phyloP scores from a whole-genome alignment of 2,797 vertebrate species.

The Coregonus sp. region DNA sequence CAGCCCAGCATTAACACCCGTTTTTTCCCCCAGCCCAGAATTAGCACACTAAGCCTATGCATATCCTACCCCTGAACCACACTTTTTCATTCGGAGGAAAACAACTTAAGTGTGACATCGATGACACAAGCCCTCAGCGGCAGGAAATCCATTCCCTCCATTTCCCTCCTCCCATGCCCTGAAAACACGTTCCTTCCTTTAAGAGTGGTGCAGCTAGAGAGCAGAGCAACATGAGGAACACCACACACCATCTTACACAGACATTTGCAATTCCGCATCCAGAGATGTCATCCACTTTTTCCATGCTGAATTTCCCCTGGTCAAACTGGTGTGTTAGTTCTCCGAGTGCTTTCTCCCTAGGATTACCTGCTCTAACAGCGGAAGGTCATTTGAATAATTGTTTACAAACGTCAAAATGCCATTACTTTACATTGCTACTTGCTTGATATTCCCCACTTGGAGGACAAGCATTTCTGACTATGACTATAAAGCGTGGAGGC shows the following conservation, averaged over 20 bases:
- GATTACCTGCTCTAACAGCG: not conserved
- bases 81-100: slow-evolving; percentile 2
- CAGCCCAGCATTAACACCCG: not conserved
- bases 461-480: not conserved
- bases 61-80: not conserved
- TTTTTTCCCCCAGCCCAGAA: not conserved
- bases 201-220: slow-evolving; percentile 29
- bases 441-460: not conserved
- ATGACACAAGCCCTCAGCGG: slow-evolving; percentile 56
- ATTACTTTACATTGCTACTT: not conserved
- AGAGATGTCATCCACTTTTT: slow-evolving; percentile 26
- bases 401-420: slow-evolving; percentile 8
- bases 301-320: slow-evolving; percentile 45
- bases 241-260: slow-evolving; percentile 23
- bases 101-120: slow-evolving; percentile 50
- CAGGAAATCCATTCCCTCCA: slow-evolving; percentile 38
- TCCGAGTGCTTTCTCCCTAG: not conserved
- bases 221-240: slow-evolving; percentile 51
- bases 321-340: not conserved
- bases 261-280: slow-evolving; percentile 52
- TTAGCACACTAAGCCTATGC: not conserved
- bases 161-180: slow-evolving; percentile 25
- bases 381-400: slow-evolving; percentile 10
- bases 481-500: not conserved
- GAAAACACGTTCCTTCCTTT: not conserved